These are phyloP conservation scores for Syngnathus typhle DNA, from an alignment of 2,113 vertebrate species.

Conservation along the genomic window DNA sequence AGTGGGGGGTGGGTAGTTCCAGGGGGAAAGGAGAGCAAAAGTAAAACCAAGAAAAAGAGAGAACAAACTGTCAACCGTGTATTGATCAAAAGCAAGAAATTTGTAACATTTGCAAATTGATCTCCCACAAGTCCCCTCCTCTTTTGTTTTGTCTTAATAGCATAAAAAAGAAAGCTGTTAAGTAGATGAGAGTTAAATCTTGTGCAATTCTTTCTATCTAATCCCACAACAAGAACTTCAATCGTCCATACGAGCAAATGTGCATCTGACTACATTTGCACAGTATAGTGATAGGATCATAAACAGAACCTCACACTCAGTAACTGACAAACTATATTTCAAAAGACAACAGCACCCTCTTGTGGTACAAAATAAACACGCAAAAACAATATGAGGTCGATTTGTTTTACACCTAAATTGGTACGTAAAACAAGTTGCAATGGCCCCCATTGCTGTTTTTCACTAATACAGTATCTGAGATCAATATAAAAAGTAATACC, in stretches of 20 bases:
- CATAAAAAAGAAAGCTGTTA: slow-evolving; percentile 65
- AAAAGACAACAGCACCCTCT: slow-evolving; percentile 24
- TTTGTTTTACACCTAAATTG: neutral
- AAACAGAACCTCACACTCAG: neutral
- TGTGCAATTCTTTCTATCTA: neutral
- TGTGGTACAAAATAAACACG: neutral
- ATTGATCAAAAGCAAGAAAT: slow-evolving; percentile 50
- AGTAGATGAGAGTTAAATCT: slow-evolving; percentile 56
- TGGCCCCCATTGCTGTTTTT: neutral
- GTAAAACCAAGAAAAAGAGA: slow-evolving; percentile 5
- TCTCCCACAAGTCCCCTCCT: neutral
- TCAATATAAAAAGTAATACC: neutral
- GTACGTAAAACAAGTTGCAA: neutral
- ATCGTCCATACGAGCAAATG: no score
- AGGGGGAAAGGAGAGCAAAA: slow-evolving; percentile 8
- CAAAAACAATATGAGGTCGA: neutral
- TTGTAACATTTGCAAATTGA: slow-evolving; percentile 55
- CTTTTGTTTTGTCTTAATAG: slow-evolving; percentile 42
- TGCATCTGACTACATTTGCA: neutral
- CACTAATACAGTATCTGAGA: neutral
- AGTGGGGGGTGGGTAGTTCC: neutral
- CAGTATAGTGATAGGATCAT: neutral
- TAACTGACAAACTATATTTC: slow-evolving; percentile 1
- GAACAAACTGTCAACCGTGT: slow-evolving; percentile 34
- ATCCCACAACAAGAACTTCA: neutral